phyloP scores from a whole-genome alignment of 2,113 vertebrate genomes.

The Peromyscus maniculatus region DNA sequence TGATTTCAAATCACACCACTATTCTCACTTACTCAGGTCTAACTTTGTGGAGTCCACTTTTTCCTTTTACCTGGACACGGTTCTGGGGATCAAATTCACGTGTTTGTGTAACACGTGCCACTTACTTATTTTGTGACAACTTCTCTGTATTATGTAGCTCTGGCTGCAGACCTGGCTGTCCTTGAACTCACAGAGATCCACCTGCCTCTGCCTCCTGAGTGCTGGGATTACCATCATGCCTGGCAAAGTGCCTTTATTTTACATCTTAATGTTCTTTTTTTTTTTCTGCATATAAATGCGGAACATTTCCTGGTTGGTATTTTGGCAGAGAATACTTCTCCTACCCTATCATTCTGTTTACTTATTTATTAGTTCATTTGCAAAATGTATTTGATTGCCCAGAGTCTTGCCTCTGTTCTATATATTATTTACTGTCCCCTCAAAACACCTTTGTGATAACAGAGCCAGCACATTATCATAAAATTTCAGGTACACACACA shows the following conservation, averaged over 20 bases:
- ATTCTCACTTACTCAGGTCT: not conserved
- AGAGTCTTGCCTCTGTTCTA: slow-evolving; percentile 7
- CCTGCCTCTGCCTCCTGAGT: not conserved
- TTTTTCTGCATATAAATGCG: not conserved
- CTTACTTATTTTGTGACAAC: not conserved
- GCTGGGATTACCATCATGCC: not conserved
- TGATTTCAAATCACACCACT: not conserved
- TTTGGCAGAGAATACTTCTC: not conserved
- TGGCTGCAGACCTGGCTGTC: not conserved
- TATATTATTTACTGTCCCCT: not conserved
- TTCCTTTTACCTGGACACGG: not conserved
- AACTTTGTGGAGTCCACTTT: not conserved
- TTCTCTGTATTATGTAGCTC: not conserved
- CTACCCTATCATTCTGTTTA: not conserved
- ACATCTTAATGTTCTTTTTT: not conserved
- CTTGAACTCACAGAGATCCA: not conserved
- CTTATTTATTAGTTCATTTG: not conserved
- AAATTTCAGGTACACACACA: not conserved
- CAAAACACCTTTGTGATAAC: slow-evolving; percentile 10
- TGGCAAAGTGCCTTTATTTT: not conserved
- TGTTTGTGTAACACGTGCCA: not conserved
- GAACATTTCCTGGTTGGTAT: not conserved
- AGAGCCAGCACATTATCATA: not conserved
- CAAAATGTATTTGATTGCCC: not conserved
- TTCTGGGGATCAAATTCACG: not conserved